Conservation (phyloP, 2,113 vertebrate genomes). For the Rafetus swinhoei region DNA sequence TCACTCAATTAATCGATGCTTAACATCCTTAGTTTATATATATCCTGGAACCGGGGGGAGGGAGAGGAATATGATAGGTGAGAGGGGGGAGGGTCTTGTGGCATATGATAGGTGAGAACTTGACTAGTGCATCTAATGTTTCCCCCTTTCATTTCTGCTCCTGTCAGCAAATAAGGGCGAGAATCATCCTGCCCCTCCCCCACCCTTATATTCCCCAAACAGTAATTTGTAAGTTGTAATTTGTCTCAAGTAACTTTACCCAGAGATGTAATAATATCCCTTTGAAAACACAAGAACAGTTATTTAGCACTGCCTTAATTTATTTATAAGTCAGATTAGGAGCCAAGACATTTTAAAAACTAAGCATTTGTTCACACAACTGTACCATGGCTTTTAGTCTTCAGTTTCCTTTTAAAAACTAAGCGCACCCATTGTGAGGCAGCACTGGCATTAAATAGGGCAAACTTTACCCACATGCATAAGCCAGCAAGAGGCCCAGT, state of each 20-base stretch:
- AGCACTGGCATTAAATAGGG: not conserved
- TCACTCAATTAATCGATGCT: too few species aligned
- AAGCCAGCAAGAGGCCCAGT: not conserved
- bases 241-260: slow-evolving; percentile 59
- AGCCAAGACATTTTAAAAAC: slow-evolving; percentile 16
- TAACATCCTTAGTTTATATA: too few species aligned
- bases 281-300: slow-evolving; percentile 36
- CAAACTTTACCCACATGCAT: not conserved
- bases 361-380: not conserved
- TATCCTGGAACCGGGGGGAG: too few species aligned
- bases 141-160: not conserved
- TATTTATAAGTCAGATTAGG: slow-evolving; percentile 67
- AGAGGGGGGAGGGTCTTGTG: not conserved
- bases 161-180: not conserved
- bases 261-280: slow-evolving; percentile 43
- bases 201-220: not conserved
- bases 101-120: not conserved
- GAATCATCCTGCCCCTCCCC: not conserved
- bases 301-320: slow-evolving; percentile 46
- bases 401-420: not conserved
- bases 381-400: not conserved
- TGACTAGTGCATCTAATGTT: not conserved
- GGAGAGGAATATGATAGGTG: too few species aligned
- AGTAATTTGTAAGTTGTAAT: slow-evolving; percentile 27
- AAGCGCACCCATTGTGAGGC: not conserved